Evolutionary conservation across 2,113 vertebrate genomes (phyloP).

Genomic region (Mormyrus iriodes): DNA sequence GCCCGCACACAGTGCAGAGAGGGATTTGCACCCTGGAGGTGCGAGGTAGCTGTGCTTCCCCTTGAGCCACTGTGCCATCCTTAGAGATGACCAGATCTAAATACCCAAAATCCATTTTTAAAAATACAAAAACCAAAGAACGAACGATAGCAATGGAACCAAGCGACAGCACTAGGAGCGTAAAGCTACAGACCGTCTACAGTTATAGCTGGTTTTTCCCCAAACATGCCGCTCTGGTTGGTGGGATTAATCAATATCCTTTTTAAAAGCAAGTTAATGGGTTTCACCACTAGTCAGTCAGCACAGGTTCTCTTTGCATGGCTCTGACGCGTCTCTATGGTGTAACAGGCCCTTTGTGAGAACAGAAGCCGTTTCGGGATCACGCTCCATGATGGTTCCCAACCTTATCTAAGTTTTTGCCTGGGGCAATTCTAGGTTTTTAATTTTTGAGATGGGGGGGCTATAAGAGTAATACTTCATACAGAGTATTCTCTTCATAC

Average conservation of each 20-base stretch:
- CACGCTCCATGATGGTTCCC: slow-evolving; percentile 29
- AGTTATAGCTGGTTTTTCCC: neutral
- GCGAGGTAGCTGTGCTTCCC: neutral
- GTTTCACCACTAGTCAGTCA: too few species aligned
- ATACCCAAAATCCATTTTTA: neutral
- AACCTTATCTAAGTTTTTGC: slow-evolving; percentile 7
- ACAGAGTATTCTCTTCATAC: too few species aligned
- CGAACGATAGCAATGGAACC: neutral
- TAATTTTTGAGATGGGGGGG: too few species aligned
- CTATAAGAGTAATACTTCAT: too few species aligned
- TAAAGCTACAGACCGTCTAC: neutral
- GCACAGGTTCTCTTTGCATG: neutral
- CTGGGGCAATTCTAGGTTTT: neutral
- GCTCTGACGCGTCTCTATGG: too few species aligned
- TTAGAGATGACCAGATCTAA: neutral
- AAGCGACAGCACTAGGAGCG: neutral
- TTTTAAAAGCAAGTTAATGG: neutral
- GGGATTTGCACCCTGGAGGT: neutral
- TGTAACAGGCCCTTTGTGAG: slow-evolving; percentile 28
- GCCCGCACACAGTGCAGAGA: neutral
- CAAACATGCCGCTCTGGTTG: neutral
- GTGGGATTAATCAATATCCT: neutral
- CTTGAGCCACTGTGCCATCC: neutral
- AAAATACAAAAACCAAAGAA: neutral
- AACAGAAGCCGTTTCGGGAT: slow-evolving; percentile 51